Conservation (phyloP, 2,113 vertebrate species). For the Phasianus colchicus region DNA sequence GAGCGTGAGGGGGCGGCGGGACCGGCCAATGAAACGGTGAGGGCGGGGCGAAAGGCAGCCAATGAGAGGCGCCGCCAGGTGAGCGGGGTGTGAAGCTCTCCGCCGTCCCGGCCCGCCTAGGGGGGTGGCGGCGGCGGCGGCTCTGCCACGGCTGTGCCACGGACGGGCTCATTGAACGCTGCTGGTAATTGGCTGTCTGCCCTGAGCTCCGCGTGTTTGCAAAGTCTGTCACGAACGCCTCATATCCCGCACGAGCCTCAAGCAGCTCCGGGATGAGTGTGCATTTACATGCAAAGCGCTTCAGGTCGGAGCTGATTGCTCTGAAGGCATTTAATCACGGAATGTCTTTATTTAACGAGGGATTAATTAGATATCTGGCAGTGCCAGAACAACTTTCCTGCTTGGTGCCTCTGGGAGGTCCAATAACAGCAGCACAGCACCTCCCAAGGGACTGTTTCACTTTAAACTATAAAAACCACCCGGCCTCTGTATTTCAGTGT, state of each 20-base stretch:
- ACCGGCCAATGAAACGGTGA: neutral
- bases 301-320: constrained; percentile 33
- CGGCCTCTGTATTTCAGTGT: neutral
- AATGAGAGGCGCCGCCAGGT: neutral
- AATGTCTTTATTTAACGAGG: constrained; percentile 51
- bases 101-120: too few species aligned
- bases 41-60: neutral
- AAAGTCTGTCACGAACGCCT: neutral
- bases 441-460: neutral
- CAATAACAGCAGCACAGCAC: neutral
- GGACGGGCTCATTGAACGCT: too few species aligned
- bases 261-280: neutral
- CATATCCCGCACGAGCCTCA: neutral
- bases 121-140: too few species aligned
- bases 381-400: neutral
- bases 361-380: constrained; percentile 48
- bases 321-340: constrained; percentile 3
- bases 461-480: neutral
- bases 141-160: too few species aligned
- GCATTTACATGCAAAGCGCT: constrained; percentile 35
- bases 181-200: too few species aligned
- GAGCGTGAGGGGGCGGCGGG: rapidly evolving
- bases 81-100: neutral
- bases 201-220: too few species aligned
- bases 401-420: neutral